phyloP scores from a whole-genome alignment of 2,797 vertebrate genomes.

The Anomalospiza imberbis region DNA sequence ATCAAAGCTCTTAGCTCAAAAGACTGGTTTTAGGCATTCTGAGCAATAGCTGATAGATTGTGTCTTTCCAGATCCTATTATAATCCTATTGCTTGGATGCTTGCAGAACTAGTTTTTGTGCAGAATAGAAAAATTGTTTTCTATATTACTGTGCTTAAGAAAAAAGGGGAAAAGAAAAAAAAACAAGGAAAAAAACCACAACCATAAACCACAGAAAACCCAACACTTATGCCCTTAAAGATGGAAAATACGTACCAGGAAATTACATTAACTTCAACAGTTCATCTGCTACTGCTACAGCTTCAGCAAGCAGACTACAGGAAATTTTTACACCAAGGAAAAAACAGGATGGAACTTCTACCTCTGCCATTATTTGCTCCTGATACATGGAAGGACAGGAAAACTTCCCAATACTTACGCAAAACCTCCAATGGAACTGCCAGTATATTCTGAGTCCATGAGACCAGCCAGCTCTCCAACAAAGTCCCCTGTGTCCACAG shows the following conservation, averaged over 20 bases:
- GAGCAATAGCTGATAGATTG: not conserved
- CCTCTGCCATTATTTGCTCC: slow-evolving; percentile 37
- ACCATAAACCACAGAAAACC: not conserved
- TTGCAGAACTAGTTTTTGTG: not conserved
- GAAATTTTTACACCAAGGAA: slow-evolving; percentile 59
- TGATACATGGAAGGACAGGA: slow-evolving; percentile 73
- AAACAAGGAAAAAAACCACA: not conserved
- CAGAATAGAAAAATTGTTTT: not conserved
- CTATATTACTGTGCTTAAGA: not conserved
- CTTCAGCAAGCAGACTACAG: slow-evolving; percentile 62
- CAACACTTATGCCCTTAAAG: slow-evolving; percentile 77
- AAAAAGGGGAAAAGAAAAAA: not conserved
- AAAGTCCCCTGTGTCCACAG: slow-evolving; percentile 73
- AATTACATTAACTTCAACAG: slow-evolving; percentile 76
- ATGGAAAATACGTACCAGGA: slow-evolving; percentile 80
- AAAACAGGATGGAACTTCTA: slow-evolving; percentile 35
- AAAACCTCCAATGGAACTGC: slow-evolving; percentile 73
- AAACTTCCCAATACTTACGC: slow-evolving; percentile 81
- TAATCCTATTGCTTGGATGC: not conserved
- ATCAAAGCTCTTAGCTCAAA: not conserved
- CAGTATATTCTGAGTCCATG: slow-evolving; percentile 74
- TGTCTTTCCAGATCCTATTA: not conserved
- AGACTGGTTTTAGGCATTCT: not conserved
- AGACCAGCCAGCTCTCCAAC: slow-evolving; percentile 64
- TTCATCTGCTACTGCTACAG: slow-evolving; percentile 67